Evolutionary conservation across 2,797 vertebrate species (phyloP), one percentile per base, ranked within the genome.

Genomic region (Nannoperca australis): DNA sequence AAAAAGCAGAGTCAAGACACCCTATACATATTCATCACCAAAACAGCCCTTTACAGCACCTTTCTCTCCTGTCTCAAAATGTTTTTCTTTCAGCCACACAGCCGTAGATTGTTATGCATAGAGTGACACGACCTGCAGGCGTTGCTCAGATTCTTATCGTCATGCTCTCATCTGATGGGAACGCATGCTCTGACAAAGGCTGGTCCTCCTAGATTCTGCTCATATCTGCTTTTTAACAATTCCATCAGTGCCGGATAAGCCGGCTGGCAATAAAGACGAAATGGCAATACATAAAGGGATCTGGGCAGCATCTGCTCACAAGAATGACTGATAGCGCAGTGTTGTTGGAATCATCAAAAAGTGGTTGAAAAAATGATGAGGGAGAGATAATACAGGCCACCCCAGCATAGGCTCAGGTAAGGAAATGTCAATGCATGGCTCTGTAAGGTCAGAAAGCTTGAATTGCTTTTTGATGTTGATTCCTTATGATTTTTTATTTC

Each of bases 181-280:
- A 93, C 77, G 88, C 86, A 80, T 90, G 77, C 86, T 87, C 86
- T 65, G 79, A 91, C 91, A 94, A 93, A 93, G 86, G 91, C 91
- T 65, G 87, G 88, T 87, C 89, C 94, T 91, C 85, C 90, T 78
- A 88, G 87, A 94, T 92, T 93, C 90, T 85, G 85, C 88, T 91
- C 89, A 81, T 92, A 94, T 94, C 92, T 93, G 84, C 91, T 87
- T 93, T 93, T 93, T 91, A 94, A 95, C 91, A 90, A 94, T 94
- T 95, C 93, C 92, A 94, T 96, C 94, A 94, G 91, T 75, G 91
- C 77, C 15, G 87, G 92, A 94, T 94, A 95, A 94, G 92, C 88
- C 59, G 79, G 86, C 88, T 88, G 85, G 91, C 92, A 92, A 91
- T 93, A 92, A 90, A 91, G 89, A 91, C 73, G 81, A 91, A 93